Conservation (phyloP, 2,888 invertebrate species). For the Cosmorhoe ocellata region DNA sequence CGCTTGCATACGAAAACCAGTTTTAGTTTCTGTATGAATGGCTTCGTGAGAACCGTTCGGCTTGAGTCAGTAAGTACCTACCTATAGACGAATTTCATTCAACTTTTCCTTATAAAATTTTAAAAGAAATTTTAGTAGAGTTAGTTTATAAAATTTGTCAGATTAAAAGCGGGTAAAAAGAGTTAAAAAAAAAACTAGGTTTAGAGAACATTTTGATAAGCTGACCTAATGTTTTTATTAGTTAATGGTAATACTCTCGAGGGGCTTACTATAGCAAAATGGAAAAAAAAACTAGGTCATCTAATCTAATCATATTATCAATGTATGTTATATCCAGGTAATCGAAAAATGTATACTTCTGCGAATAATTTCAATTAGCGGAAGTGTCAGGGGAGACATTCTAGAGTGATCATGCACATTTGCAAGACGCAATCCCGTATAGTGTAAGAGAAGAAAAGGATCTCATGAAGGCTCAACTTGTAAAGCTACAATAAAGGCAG, state of each 20-base stretch:
- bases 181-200: background rate
- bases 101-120: constrained; percentile 8
- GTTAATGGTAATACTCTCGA: constrained; percentile 28
- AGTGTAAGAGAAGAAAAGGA: constrained; percentile 16
- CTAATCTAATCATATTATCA: constrained; percentile 12
- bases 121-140: too few relatives aligned
- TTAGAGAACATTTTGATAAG: constrained; percentile 3
- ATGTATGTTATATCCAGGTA: background rate
- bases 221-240: constrained; percentile 15
- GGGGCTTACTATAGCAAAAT: constrained; percentile 17
- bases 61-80: constrained; percentile 6
- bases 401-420: background rate
- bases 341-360: background rate
- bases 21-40: constrained; percentile 30
- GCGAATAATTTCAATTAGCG: background rate
- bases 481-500: constrained; percentile 49
- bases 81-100: constrained; percentile 13
- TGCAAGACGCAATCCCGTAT: constrained; percentile 13
- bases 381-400: background rate
- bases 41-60: constrained; percentile 25
- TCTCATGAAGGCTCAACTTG: constrained; percentile 18
- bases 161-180: background rate
- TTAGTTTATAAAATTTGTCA: too few relatives aligned
- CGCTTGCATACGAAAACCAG: constrained; percentile 27
- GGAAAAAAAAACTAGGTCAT: constrained; percentile 26